phyloP scores from a whole-genome alignment of 2,797 vertebrate species.

The Gymnodraco acuticeps region DNA sequence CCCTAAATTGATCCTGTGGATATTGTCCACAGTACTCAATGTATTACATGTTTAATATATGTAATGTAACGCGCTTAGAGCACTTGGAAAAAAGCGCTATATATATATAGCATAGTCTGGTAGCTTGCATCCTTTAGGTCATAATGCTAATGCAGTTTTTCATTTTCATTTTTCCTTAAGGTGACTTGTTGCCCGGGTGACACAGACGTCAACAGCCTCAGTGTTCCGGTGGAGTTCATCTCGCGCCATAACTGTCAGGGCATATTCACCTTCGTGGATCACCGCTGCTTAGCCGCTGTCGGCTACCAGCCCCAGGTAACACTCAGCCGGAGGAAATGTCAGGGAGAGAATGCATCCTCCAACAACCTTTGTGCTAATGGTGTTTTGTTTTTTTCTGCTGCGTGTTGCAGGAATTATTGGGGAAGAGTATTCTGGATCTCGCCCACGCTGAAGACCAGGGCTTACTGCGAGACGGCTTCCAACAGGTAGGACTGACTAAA shows the following conservation, averaged over 20 bases:
- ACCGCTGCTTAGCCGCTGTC: conserved; percentile 92
- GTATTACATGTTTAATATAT: no score
- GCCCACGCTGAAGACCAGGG: conserved; percentile 95
- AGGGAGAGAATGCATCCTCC: not conserved
- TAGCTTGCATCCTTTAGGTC: not conserved
- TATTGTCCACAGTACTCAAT: no score
- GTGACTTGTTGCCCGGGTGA: conserved; percentile 95
- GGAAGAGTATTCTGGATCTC: conserved; percentile 94
- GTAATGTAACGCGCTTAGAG: no score
- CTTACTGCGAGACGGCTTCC: conserved; percentile 94
- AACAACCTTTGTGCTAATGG: not conserved
- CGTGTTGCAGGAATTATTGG: conserved; percentile 91
- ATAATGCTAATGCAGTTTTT: not conserved
- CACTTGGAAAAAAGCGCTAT: no score
- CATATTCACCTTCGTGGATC: conserved; percentile 95
- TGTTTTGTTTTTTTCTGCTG: not conserved
- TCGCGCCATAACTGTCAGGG: conserved; percentile 95
- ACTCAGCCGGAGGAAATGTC: not conserved
- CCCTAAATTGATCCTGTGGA: no score
- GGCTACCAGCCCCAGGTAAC: conserved; percentile 96
- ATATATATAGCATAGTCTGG: no score
- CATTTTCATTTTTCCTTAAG: conserved; percentile 68
- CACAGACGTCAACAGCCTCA: conserved; percentile 88
- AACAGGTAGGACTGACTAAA: conserved; percentile 86
- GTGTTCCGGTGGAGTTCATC: conserved; percentile 95